Conservation (phyloP, 1,140 invertebrate species). For the Leptopilina boulardi region DNA sequence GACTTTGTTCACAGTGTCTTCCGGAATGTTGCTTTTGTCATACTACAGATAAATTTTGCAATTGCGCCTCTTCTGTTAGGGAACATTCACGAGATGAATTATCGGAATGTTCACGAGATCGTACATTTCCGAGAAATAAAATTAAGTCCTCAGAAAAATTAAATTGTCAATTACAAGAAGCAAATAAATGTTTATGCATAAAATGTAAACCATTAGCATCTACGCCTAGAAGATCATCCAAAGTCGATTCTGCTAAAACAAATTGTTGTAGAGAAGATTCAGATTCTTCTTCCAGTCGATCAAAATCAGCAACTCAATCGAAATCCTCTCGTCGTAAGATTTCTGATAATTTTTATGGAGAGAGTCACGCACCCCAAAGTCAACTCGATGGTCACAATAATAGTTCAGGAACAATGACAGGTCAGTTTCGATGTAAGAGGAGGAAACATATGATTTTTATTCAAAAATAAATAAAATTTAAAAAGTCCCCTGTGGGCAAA, state of each 20-base stretch:
- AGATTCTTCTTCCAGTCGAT: not conserved
- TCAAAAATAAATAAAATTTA: no score
- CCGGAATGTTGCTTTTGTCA: slow-evolving; percentile 56
- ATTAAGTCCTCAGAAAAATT: slow-evolving; percentile 48
- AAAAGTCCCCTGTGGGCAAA: no score
- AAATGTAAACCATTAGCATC: slow-evolving; percentile 22
- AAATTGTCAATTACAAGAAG: slow-evolving; percentile 37
- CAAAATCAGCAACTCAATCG: not conserved
- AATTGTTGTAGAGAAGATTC: not conserved
- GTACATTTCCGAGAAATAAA: slow-evolving; percentile 54
- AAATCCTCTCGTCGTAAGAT: slow-evolving; percentile 36
- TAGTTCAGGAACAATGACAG: slow-evolving; percentile 37
- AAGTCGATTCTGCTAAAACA: not conserved
- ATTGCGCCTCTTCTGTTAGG: slow-evolving; percentile 58
- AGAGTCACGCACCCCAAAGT: slow-evolving; percentile 17
- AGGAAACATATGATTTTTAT: not conserved
- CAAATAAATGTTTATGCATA: slow-evolving; percentile 43
- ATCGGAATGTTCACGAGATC: slow-evolving; percentile 61
- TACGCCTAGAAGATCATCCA: slow-evolving; percentile 47
- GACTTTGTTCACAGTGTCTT: slow-evolving; percentile 44
- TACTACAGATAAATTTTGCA: slow-evolving; percentile 58
- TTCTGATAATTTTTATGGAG: slow-evolving; percentile 29
- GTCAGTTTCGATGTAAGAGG: slow-evolving; percentile 28
- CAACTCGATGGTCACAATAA: not conserved
- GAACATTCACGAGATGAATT: slow-evolving; percentile 57